Evolutionary conservation across 2,113 vertebrate genomes (phyloP).

Genomic region (Ceyx margarethae): DNA sequence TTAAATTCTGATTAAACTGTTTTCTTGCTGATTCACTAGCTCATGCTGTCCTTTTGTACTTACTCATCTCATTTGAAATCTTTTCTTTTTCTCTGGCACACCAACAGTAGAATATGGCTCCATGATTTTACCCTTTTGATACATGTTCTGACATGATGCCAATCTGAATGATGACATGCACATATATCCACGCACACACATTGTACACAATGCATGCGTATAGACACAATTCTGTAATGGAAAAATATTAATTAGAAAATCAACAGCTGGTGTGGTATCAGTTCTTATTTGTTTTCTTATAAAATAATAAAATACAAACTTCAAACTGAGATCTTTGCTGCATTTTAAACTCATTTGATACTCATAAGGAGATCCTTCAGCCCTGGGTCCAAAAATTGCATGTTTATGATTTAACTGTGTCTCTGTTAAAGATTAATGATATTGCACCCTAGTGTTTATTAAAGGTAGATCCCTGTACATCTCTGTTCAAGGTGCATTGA

Average conservation of each 20-base stretch:
- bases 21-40: neutral
- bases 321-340: neutral
- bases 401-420: neutral
- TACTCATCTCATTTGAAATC: neutral
- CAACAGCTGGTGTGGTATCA: neutral
- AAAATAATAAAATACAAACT: neutral
- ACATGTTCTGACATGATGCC: neutral
- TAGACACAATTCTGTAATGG: neutral
- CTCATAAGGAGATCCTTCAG: neutral
- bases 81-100: neutral
- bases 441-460: neutral
- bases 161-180: neutral
- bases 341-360: neutral
- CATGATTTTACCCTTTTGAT: neutral
- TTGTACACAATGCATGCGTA: too few species aligned
- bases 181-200: neutral
- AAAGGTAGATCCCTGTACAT: neutral
- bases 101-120: neutral
- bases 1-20: neutral
- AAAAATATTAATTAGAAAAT: neutral
- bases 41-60: neutral
- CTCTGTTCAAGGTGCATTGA: neutral
- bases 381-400: neutral
- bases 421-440: neutral
- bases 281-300: neutral